A percentile compares a stretch with the other conserved stretches of the same genome.
phyloP scores from a whole-genome alignment of 2,888 invertebrate species.

The Tipula helvola region DNA sequence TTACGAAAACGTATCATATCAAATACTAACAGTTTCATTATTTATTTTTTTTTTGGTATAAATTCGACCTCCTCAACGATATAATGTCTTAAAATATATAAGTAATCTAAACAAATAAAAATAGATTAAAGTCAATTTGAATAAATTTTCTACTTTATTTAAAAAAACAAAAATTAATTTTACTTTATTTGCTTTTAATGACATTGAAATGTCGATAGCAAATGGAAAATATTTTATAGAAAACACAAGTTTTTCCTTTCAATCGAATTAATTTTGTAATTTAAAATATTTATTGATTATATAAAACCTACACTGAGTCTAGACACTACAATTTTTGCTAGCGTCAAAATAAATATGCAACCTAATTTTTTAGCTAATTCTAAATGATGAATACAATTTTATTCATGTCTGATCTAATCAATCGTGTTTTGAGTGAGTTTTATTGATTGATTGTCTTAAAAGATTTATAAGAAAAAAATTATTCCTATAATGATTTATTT shows the following conservation, averaged over 20 bases:
- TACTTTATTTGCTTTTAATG: neutral
- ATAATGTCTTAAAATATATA: neutral
- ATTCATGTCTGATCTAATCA: neutral
- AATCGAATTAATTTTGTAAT: neutral
- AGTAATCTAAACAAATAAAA: slow-evolving; percentile 4
- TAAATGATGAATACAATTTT: neutral
- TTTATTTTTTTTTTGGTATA: neutral
- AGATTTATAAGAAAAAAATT: neutral
- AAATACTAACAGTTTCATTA: neutral
- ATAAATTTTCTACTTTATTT: neutral
- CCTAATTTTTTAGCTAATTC: neutral
- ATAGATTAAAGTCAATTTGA: neutral
- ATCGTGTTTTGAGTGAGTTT: neutral
- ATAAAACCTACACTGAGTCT: neutral
- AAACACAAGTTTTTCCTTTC: neutral
- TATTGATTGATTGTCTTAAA: neutral
- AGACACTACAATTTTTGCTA: neutral
- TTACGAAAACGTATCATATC: neutral
- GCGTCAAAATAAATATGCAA: neutral
- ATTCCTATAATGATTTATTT: neutral
- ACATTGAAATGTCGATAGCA: neutral
- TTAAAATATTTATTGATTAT: neutral
- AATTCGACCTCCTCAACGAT: neutral
- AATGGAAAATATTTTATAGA: neutral
- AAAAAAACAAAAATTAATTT: neutral